These are phyloP conservation scores for Bothrops alternatus DNA, from an alignment of 2,797 vertebrate species.

Conservation along the genomic window DNA sequence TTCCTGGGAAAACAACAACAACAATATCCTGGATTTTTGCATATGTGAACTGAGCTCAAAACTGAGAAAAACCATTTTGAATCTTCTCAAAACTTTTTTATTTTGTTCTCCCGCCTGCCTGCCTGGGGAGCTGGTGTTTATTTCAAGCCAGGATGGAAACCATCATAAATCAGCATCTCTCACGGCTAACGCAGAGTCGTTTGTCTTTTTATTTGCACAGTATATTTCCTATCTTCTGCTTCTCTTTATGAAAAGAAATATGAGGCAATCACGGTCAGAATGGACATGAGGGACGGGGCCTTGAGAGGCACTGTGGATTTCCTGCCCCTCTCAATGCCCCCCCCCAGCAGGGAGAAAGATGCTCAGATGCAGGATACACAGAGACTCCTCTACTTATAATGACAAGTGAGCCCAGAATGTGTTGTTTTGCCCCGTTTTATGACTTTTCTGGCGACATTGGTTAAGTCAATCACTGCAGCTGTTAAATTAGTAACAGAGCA, in stretches of 20 bases:
- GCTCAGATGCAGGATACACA: too few relatives aligned
- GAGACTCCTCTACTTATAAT: neutral
- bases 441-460: neutral
- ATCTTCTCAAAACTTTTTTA: neutral
- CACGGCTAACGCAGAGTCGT: neutral
- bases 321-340: too few relatives aligned
- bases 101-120: neutral
- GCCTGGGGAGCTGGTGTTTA: neutral
- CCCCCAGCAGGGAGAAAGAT: neutral
- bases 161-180: slow-evolving; percentile 3
- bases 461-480: neutral
- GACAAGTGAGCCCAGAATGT: neutral
- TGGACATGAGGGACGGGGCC: neutral
- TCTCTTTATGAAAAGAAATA: slow-evolving; percentile 29
- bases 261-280: neutral
- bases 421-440: neutral
- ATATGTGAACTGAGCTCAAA: neutral
- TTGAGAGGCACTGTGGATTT: neutral
- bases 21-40: neutral
- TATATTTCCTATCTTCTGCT: slow-evolving; percentile 21
- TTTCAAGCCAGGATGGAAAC: slow-evolving; percentile 10
- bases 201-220: slow-evolving; percentile 16
- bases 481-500: neutral
- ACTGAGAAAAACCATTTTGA: too few relatives aligned
- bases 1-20: neutral